These are phyloP conservation scores for Tribolium madens DNA, from an alignment of 1,140 invertebrate species.

Conservation along the genomic window DNA sequence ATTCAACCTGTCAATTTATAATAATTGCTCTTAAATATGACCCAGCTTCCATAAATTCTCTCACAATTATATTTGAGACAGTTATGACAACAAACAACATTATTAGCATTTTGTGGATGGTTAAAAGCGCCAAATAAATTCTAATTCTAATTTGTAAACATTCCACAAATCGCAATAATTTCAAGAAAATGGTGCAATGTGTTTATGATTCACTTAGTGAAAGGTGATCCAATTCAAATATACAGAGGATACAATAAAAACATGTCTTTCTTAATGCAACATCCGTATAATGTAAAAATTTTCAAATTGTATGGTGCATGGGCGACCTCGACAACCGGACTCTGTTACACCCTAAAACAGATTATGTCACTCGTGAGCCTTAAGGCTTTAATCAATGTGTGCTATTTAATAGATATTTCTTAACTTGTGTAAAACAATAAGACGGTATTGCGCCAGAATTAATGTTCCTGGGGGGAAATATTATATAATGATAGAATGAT, in stretches of 20 bases:
- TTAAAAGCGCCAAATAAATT: background rate
- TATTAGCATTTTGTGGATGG: background rate
- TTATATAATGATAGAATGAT: background rate
- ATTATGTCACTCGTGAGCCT: background rate
- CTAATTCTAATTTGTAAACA: background rate
- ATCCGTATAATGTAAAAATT: background rate
- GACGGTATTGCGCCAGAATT: background rate
- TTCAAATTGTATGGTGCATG: background rate
- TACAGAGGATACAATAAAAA: background rate
- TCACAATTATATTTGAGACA: background rate
- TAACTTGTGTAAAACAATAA: background rate
- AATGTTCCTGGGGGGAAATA: background rate
- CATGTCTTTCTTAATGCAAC: background rate
- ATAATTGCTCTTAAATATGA: background rate
- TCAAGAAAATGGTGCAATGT: background rate
- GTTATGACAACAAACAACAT: background rate
- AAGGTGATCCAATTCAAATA: background rate
- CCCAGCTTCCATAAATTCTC: background rate
- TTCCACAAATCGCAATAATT: background rate
- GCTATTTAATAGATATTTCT: background rate
- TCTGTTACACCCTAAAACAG: background rate
- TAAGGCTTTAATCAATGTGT: background rate
- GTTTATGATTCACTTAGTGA: background rate
- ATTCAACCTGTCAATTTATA: background rate
- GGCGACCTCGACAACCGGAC: background rate